Base-by-base conservation (phyloP, 2,797 vertebrate genomes). In the Catharus ustulatus region DNA sequence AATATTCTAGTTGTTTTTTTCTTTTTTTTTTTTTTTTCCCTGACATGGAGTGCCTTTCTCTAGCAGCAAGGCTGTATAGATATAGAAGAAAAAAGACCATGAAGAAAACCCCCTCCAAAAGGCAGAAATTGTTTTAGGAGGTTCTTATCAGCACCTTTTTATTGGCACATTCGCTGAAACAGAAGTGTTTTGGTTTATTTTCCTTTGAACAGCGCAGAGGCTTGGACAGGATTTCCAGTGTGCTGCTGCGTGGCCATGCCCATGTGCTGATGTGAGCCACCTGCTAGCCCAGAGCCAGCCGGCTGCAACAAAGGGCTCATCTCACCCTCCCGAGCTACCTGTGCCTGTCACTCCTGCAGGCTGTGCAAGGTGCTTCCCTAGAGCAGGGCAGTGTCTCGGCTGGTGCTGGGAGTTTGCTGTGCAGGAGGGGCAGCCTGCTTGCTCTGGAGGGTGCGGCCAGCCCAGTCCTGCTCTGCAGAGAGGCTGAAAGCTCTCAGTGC, bases 61-160 rank as follows among this genome's bases (percentile, higher is more conserved):
- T 83, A 57, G 23, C n/a, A 93, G 30, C 12, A 73, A 81, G 49
- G 29, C 34, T 69, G 34, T 48, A 69, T 29, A 64, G 26, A 36
- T 27, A 16, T 59, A 6, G 6, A 27, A 69, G 48, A 57, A 20
- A 23, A 22, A 14, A 9, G 2, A 8, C 4, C 11, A 29, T 13
- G 2, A 63, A 72, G 19, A 77, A 64, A 9, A 3, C 5, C 5
- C 3, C 13, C 38, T 8, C 34, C 13, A 55, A 23, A 55, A 27
- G 9, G 6, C 45, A 94, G 54, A 88, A 93, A 87, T 85, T 87
- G 38, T 82, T 95, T 90, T 27, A 58, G 51, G 72, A 91, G 79
- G 54, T 51, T 94, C 77, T 93, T 92, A 86, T 61, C 78, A 92
- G 55, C 43, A 54, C 16, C 42, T 90, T 90, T 87, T 72, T 51